Evolutionary conservation across 1,140 invertebrate genomes (phyloP), one percentile per base, ranked within the genome.

Genomic region (Drosophila equinoxialis): DNA sequence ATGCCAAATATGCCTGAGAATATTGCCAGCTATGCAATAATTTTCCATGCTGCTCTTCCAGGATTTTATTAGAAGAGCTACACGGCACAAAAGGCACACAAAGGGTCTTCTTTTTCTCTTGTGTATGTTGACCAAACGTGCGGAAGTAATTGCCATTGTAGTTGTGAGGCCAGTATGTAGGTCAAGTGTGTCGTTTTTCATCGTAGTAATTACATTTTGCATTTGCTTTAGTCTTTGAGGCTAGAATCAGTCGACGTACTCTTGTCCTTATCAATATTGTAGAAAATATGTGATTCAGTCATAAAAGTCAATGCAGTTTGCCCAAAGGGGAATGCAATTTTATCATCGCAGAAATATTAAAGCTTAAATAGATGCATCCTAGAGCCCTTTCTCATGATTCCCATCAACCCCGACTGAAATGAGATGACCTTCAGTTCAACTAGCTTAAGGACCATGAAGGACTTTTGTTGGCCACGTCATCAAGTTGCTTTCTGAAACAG

Each of bases 1-100:
- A 42, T 17, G 17, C 17, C 45, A 51, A 51, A 51, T 17, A 30
- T 55, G 58, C 59, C 74, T 62, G 42, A 35, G 75, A 71, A 87
- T 79, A 76, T 79, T 79, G 83, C 83, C 74, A 86, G 79, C 61
- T 59, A 51, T 80, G 83, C 83, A 89, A 83, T 86, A 86, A 86
- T 77, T 89, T 75, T 82, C 68, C 37, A 76, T 33, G 35, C 67
- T 65, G 73, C 45, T 63, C 67, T 76, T 75, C 66, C 37, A 51
- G 57, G 74, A 77, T 77, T 77, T 77, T 68, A 77, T 77, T 77
- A 59, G 41, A 60, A 37, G 42, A 17, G 26, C 48, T 77, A 60
- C 51, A 33, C 26, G 45, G 45, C 30, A 48, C 69, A 58, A 77
- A 69, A 73, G 61, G 54, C 37, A 57, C 37, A 57, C 51, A 59